Evolutionary conservation across 2,797 vertebrate species (phyloP).

Genomic region (Gouania willdenowi): DNA sequence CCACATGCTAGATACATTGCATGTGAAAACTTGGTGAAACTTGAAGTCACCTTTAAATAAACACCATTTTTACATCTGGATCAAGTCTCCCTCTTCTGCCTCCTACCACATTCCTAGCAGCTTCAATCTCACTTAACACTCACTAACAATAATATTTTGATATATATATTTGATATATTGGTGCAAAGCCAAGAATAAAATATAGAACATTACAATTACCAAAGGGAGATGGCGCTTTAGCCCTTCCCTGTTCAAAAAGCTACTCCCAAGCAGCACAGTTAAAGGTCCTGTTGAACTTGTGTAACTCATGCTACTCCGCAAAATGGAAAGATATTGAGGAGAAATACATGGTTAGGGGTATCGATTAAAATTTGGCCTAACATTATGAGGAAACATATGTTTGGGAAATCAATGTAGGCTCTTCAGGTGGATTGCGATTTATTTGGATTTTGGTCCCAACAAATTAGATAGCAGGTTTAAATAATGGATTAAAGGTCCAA

Average conservation of each 20-base stretch:
- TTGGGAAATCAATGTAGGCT: not conserved
- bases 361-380: not conserved
- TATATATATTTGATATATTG: not conserved
- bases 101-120: no score
- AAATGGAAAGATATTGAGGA: no score
- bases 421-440: not conserved
- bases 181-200: not conserved
- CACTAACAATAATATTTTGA: no score
- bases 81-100: no score
- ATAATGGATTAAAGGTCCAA: not conserved
- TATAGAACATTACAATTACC: not conserved
- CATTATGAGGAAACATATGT: not conserved
- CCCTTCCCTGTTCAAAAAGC: not conserved
- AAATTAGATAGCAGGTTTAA: not conserved
- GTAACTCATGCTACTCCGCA: not conserved
- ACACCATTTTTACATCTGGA: no score
- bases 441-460: not conserved
- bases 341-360: no score
- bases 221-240: not conserved
- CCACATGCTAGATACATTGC: no score
- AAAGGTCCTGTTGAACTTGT: not conserved
- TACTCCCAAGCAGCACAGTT: not conserved
- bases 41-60: no score
- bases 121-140: no score
- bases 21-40: no score